These are phyloP conservation scores for Zenarchopterus dispar DNA, from an alignment of 2,797 vertebrate species.

Conservation along the genomic window DNA sequence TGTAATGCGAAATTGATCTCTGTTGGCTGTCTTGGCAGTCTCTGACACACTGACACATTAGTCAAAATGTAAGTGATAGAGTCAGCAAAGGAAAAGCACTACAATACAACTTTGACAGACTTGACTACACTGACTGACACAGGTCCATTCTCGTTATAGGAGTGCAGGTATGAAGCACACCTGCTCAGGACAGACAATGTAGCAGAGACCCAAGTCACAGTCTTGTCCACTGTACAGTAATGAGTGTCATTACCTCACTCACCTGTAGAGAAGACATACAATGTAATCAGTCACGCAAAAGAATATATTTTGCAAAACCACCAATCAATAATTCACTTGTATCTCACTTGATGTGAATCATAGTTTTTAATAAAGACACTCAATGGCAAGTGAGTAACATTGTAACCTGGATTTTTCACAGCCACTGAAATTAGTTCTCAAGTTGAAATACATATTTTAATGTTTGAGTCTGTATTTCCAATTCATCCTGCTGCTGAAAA, in stretches of 20 bases:
- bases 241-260: constrained; percentile 63
- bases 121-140: constrained; percentile 49
- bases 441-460: constrained; percentile 63
- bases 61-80: constrained; percentile 59
- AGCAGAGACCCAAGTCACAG: constrained; percentile 80
- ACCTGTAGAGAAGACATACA: constrained; percentile 55
- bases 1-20: constrained; percentile 77
- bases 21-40: constrained; percentile 66
- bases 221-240: constrained; percentile 58
- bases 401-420: constrained; percentile 73
- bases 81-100: constrained; percentile 60
- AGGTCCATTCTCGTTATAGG: constrained; percentile 61
- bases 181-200: constrained; percentile 83
- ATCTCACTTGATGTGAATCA: constrained; percentile 61
- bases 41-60: constrained; percentile 55
- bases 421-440: constrained; percentile 64
- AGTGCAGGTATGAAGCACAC: constrained; percentile 67
- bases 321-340: constrained; percentile 54
- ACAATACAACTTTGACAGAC: constrained; percentile 54
- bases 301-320: constrained; percentile 56
- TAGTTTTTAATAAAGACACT: constrained; percentile 59
- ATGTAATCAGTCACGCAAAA: constrained; percentile 57
- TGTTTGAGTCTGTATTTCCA: constrained; percentile 61
- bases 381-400: constrained; percentile 63
- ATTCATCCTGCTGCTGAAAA: constrained; percentile 64